These are phyloP conservation scores for Zootermopsis nevadensis DNA, from an alignment of 2,888 invertebrate genomes.

Conservation along the genomic window DNA sequence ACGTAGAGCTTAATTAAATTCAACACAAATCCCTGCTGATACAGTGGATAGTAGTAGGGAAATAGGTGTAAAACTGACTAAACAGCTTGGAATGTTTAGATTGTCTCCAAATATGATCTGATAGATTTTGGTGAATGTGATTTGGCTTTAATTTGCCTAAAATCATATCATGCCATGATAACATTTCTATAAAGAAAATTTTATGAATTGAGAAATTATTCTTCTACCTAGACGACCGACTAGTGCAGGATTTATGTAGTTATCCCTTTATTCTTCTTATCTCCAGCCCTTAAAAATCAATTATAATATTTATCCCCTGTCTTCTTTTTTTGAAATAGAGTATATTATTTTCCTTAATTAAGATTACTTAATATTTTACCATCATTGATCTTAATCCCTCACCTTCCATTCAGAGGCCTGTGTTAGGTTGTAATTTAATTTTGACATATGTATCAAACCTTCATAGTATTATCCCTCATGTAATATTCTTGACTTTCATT, in stretches of 20 bases:
- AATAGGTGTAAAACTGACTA: neutral
- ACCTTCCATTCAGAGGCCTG: neutral
- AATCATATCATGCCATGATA: constrained; percentile 2
- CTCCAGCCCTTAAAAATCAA: neutral
- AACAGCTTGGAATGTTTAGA: neutral
- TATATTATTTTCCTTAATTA: neutral
- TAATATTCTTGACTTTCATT: neutral
- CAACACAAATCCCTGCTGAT: constrained; percentile 1
- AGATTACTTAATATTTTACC: neutral
- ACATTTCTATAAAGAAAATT: neutral
- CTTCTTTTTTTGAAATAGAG: neutral
- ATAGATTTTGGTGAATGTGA: neutral
- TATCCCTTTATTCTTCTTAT: neutral
- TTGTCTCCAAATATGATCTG: neutral
- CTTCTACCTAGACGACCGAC: constrained; percentile 15
- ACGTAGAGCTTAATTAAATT: constrained; percentile 4
- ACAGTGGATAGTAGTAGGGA: neutral
- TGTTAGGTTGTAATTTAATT: neutral
- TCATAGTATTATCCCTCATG: neutral
- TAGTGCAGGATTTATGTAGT: constrained; percentile 15
- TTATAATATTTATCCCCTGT: neutral
- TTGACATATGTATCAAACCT: neutral
- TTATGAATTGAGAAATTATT: neutral
- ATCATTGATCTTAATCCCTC: neutral
- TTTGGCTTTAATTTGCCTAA: neutral